Conservation (phyloP, 1,140 invertebrate species). For the Sminthurinus signatus region DNA sequence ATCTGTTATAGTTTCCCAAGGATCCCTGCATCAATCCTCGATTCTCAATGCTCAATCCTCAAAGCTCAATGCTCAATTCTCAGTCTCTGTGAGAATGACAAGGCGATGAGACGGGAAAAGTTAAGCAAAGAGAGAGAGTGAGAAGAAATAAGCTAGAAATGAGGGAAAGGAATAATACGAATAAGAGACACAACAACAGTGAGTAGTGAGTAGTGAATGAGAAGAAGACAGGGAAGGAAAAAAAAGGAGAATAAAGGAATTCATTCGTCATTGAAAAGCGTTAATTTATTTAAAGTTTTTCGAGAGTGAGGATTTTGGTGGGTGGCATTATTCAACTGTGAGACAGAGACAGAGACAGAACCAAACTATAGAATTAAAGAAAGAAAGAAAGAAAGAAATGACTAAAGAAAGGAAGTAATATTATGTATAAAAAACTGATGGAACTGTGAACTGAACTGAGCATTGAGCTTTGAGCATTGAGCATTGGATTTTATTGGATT, state of each 20-base stretch:
- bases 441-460: too few species aligned
- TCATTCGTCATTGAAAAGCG: slow-evolving; percentile 41
- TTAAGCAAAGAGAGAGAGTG: slow-evolving; percentile 6
- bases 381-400: too few species aligned
- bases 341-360: background rate
- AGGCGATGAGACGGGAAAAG: slow-evolving; percentile 17
- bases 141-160: slow-evolving; percentile 3
- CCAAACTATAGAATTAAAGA: too few species aligned
- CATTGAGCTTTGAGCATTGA: too few species aligned
- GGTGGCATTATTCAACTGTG: slow-evolving; percentile 25
- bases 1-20: slow-evolving; percentile 34
- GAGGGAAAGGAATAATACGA: slow-evolving; percentile 6
- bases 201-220: too few species aligned
- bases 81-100: background rate
- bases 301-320: slow-evolving; percentile 30
- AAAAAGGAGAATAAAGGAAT: slow-evolving; percentile 35
- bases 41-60: too few species aligned
- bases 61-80: too few species aligned
- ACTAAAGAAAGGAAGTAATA: too few species aligned
- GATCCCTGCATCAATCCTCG: too few species aligned
- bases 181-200: slow-evolving; percentile 16
- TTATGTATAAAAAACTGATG: too few species aligned
- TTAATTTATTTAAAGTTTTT: slow-evolving; percentile 41
- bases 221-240: slow-evolving; percentile 11
- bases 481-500: too few species aligned